Percentiles rank a stretch among this genome's conserved stretches.
Evolutionary conservation across 2,888 invertebrate genomes (phyloP).

Genomic region (Loripinus fragilis): DNA sequence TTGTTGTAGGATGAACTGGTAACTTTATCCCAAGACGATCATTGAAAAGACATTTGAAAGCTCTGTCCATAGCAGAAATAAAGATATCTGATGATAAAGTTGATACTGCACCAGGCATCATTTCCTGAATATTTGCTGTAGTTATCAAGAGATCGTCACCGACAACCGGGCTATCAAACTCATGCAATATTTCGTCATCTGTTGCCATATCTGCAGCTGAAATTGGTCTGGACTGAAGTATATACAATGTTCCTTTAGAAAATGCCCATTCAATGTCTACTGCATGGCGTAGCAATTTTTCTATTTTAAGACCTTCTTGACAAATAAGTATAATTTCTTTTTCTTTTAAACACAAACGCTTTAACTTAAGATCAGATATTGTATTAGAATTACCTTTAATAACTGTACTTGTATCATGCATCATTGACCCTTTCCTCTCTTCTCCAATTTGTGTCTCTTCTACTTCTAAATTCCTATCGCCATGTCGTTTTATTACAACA

Average conservation of each 20-base stretch:
- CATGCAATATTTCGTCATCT: slow-evolving; percentile 26
- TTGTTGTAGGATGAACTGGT: neutral
- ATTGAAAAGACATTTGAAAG: neutral
- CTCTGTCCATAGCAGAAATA: neutral
- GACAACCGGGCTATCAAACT: slow-evolving; percentile 31
- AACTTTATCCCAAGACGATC: neutral
- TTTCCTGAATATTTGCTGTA: slow-evolving; percentile 26
- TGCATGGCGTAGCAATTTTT: neutral
- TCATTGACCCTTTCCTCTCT: neutral
- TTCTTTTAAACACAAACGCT: neutral
- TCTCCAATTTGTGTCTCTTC: neutral
- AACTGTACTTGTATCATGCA: too few relatives aligned
- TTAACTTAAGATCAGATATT: neutral
- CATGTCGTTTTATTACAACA: neutral
- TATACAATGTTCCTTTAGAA: neutral
- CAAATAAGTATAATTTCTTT: neutral
- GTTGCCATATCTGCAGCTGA: slow-evolving; percentile 2
- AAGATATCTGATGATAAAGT: slow-evolving; percentile 17
- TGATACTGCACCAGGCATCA: slow-evolving; percentile 26
- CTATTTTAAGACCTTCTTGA: neutral
- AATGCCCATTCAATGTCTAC: slow-evolving; percentile 35
- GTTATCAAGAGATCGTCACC: slow-evolving; percentile 10
- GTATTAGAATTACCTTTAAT: neutral
- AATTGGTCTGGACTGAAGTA: slow-evolving; percentile 28
- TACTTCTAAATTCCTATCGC: neutral